Conservation (phyloP, 2,888 invertebrate genomes). For the Rhingia rostrata region DNA sequence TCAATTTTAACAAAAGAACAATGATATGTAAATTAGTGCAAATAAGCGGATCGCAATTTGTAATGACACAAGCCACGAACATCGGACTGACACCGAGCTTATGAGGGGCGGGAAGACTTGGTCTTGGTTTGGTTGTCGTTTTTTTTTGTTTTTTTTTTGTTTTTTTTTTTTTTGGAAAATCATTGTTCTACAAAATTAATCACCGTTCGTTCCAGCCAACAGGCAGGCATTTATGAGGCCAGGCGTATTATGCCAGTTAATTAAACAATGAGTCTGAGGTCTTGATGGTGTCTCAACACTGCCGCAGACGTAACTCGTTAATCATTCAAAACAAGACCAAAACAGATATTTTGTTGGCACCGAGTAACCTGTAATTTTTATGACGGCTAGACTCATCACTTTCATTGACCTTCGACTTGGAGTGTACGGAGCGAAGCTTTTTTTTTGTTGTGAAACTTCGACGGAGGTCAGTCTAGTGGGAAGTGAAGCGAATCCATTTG, state of each 20-base stretch:
- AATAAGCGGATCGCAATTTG: constrained; percentile 73
- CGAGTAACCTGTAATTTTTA: constrained; percentile 43
- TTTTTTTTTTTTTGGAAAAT: constrained; percentile 28
- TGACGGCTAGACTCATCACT: constrained; percentile 54
- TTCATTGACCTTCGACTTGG: constrained; percentile 36
- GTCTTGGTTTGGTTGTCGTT: constrained; percentile 6
- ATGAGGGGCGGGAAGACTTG: constrained; percentile 10
- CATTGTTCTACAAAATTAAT: constrained; percentile 61
- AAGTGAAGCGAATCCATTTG: not conserved
- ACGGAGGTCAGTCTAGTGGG: not conserved
- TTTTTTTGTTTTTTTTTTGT: constrained; percentile 16
- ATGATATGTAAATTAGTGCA: constrained; percentile 72
- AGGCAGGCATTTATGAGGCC: constrained; percentile 42
- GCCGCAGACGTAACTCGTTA: constrained; percentile 48
- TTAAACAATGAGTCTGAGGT: constrained; percentile 68
- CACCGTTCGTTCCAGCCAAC: constrained; percentile 59
- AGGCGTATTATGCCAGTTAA: constrained; percentile 52
- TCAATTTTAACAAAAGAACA: constrained; percentile 43
- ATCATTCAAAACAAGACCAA: constrained; percentile 41
- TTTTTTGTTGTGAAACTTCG: not conserved
- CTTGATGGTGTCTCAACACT: constrained; percentile 40
- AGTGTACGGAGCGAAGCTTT: not conserved
- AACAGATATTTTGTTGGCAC: constrained; percentile 11
- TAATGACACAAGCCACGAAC: constrained; percentile 60
- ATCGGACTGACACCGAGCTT: constrained; percentile 1